These are phyloP conservation scores for Eurystomus glaucurus DNA, from an alignment of 2,797 vertebrate species.

Conservation along the genomic window DNA sequence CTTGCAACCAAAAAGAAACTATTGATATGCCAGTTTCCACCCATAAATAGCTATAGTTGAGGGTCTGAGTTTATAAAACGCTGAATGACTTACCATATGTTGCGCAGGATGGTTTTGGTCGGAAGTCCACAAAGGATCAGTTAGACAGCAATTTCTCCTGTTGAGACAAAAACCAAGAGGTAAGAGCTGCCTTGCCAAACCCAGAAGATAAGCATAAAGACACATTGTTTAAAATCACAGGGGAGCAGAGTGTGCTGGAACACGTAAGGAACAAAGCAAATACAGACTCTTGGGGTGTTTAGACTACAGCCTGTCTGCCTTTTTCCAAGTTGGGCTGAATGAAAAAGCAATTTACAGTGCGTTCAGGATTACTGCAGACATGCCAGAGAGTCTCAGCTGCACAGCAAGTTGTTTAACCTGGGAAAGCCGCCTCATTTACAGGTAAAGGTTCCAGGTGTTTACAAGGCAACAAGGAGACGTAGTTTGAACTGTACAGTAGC, in stretches of 20 bases:
- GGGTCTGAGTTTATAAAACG: slow-evolving; percentile 26
- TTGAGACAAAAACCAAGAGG: slow-evolving; percentile 66
- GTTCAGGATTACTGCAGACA: slow-evolving; percentile 16
- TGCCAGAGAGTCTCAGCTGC: slow-evolving; percentile 53
- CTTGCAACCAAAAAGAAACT: slow-evolving; percentile 44
- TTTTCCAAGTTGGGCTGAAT: slow-evolving; percentile 44
- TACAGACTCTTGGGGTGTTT: slow-evolving; percentile 60
- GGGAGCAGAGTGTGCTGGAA: slow-evolving; percentile 53
- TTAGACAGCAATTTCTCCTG: slow-evolving; percentile 64
- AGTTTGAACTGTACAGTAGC: not conserved
- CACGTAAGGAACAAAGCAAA: slow-evolving; percentile 58
- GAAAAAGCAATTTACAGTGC: slow-evolving; percentile 56
- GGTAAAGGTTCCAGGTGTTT: slow-evolving; percentile 42
- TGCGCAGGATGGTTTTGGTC: slow-evolving; percentile 47
- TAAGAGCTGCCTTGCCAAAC: slow-evolving; percentile 61
- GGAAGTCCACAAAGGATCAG: slow-evolving; percentile 59
- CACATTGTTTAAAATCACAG: slow-evolving; percentile 59
- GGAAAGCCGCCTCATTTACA: slow-evolving; percentile 24
- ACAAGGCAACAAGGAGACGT: not conserved
- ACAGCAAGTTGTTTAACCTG: not conserved
- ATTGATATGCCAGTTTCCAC: slow-evolving; percentile 45
- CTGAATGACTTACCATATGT: slow-evolving; percentile 66
- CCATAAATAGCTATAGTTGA: slow-evolving; percentile 53
- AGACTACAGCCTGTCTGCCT: slow-evolving; percentile 62
- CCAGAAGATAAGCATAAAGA: slow-evolving; percentile 76